Conservation (phyloP, 2,113 vertebrate species). For the Cottus gobio region DNA sequence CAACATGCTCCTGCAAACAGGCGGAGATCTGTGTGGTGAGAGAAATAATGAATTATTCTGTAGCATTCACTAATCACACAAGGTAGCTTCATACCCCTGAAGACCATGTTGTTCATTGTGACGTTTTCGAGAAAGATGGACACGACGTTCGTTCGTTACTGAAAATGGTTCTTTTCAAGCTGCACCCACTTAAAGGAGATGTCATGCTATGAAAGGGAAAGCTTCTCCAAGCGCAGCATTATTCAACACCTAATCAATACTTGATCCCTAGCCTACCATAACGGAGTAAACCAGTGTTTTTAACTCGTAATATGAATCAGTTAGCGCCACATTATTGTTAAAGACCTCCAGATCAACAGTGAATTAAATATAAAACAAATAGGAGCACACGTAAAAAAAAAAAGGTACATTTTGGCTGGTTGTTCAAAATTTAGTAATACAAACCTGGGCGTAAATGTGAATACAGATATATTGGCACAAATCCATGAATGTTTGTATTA, state of each 20-base stretch:
- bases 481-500: not conserved
- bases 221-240: not conserved
- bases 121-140: not conserved
- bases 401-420: not conserved
- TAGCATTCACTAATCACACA: no score
- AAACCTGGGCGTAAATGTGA: not conserved
- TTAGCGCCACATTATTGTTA: not conserved
- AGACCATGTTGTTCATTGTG: not conserved
- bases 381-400: no score
- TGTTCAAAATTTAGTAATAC: not conserved
- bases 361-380: not conserved
- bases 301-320: not conserved
- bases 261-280: not conserved
- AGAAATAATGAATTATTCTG: not conserved
- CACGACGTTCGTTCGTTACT: not conserved
- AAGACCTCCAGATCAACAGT: not conserved
- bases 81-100: not conserved
- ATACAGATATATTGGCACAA: not conserved
- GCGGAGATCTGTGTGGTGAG: constrained; percentile 99
- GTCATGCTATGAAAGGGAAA: not conserved
- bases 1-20: constrained; percentile 98
- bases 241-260: not conserved
- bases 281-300: not conserved
- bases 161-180: not conserved
- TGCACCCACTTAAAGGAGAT: not conserved